Conservation (phyloP, 2,797 vertebrate genomes). For the Phoeniculus purpureus region DNA sequence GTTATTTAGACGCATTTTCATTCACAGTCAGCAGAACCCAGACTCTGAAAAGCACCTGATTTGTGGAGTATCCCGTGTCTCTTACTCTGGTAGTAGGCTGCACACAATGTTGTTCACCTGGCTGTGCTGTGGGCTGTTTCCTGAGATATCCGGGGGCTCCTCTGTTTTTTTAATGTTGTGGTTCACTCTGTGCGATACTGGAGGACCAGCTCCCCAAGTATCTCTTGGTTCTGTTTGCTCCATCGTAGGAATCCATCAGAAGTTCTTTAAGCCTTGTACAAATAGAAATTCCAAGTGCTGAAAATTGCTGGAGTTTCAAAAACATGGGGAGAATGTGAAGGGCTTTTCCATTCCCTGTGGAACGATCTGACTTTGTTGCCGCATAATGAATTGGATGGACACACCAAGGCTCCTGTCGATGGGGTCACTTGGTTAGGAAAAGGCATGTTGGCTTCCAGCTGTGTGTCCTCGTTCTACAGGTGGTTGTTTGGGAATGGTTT, state of each 20-base stretch:
- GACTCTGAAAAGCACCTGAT: neutral
- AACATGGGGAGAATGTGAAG: neutral
- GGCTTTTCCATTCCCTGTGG: neutral
- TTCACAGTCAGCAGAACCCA: slow-evolving; percentile 67
- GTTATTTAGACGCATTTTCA: slow-evolving; percentile 59
- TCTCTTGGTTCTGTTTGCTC: neutral
- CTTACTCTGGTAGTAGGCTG: neutral
- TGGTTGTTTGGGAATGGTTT: too few species aligned
- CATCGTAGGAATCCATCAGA: neutral
- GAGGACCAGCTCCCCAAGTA: neutral
- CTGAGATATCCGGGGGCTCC: neutral
- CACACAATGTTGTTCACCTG: neutral
- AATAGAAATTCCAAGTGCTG: neutral
- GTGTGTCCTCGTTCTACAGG: too few species aligned
- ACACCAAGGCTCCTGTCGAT: neutral
- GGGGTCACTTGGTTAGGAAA: neutral
- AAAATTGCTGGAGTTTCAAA: neutral
- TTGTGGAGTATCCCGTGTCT: slow-evolving; percentile 16
- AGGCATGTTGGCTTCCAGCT: neutral
- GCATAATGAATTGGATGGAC: neutral
- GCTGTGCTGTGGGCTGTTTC: neutral
- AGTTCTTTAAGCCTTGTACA: neutral
- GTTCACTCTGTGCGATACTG: neutral
- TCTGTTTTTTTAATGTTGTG: neutral
- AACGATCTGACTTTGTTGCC: neutral